Evolutionary conservation across 2,113 vertebrate genomes (phyloP), one percentile per base, ranked within the genome.

Genomic region (Neoarius graeffei): DNA sequence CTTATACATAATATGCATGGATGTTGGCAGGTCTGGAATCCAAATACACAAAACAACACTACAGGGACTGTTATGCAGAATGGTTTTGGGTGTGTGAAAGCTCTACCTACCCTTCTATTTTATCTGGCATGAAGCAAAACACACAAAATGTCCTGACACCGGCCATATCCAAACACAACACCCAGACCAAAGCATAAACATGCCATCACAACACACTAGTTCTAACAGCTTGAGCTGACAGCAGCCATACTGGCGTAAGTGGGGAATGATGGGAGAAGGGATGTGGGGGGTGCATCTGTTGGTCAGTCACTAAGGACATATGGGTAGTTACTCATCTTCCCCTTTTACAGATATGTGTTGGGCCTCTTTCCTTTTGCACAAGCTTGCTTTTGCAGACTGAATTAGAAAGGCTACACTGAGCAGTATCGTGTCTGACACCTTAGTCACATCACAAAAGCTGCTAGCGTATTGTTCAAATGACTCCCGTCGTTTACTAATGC

Each of bases 151-250:
- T 85, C 81, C 56, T 48, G 56, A 82, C 86, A 85, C 56, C 57
- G 35, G 48, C 64, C 71, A n/a, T 35, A 5, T 88, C 81, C 90
- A 91, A 91, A 87, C 74, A 89, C 81, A 88, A 89, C 90, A 88
- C 64, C 54, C 84, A 81, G 76, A 84, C 86, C 77, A 88, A 89
- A 91, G 86, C 76, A 86, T 85, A 89, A 89, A 86, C 86, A 91
- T 66, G 60, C 27, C 88, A 86, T 77, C 77, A 56, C 83, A 87
- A 88, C 74, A 25, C 42, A 52, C 83, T 84, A 67, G 86, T 87
- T 91, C 86, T 89, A 85, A 81, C 50, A 85, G 79, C 84, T 64
- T 82, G 69, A 88, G 84, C 80, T 73, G 59, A 85, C 81, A 82
- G 86, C 80, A 85, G 85, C 64, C 81, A 87, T 64, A 79, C 50